Evolutionary conservation across 2,113 vertebrate species (phyloP).

Genomic region (Natator depressus): DNA sequence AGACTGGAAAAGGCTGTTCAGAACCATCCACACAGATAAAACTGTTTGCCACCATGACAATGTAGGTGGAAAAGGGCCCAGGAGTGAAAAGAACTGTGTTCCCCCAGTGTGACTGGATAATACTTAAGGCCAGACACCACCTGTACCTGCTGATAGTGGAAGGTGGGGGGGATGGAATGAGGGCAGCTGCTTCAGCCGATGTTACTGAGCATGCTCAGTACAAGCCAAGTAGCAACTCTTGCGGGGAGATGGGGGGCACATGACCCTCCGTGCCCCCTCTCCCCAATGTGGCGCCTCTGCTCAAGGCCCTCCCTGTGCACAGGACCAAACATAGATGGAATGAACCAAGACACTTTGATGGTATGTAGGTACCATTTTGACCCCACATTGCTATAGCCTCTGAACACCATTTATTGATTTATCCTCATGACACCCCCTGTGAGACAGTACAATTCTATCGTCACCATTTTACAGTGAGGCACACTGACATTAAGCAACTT

Average conservation of each 20-base stretch:
- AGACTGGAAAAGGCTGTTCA: neutral
- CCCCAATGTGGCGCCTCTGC: too few relatives aligned
- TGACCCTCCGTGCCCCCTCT: too few relatives aligned
- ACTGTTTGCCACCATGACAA: neutral
- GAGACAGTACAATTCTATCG: rapidly evolving
- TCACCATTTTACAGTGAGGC: rapidly evolving
- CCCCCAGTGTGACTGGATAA: neutral
- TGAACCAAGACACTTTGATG: neutral
- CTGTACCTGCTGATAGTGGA: too few relatives aligned
- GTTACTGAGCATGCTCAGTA: too few relatives aligned
- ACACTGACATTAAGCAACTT: neutral
- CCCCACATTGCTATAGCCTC: rapidly evolving
- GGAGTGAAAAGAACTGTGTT: neutral
- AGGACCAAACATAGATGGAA: neutral
- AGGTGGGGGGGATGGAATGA: too few relatives aligned
- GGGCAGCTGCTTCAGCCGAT: too few relatives aligned
- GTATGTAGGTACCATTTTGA: neutral
- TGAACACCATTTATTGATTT: neutral
- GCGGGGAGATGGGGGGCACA: too few relatives aligned
- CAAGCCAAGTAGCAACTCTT: too few relatives aligned
- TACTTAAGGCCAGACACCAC: neutral
- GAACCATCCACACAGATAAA: neutral
- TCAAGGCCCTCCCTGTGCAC: too few relatives aligned
- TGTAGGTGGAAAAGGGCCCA: neutral
- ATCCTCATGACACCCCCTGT: neutral